Conservation (phyloP, 2,888 invertebrate species). For the Lamproptera curius region DNA sequence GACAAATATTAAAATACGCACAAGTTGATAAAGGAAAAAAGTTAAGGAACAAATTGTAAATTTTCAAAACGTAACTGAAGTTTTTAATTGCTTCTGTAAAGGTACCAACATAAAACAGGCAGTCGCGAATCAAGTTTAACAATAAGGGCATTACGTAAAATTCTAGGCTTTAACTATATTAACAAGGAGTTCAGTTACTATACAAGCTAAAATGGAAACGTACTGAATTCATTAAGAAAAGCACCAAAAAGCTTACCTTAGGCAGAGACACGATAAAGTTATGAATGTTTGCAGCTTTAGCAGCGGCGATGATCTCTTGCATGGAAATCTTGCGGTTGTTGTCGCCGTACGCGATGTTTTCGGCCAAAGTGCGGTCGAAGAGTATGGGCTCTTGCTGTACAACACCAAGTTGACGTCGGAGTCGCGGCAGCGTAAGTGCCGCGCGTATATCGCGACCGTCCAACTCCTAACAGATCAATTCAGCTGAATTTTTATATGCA, state of each 20-base stretch:
- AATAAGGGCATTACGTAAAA: too few relatives aligned
- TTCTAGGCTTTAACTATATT: background rate
- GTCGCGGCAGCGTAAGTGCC: constrained; percentile 80
- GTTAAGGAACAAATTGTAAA: too few relatives aligned
- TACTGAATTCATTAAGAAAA: too few relatives aligned
- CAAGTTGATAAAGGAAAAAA: background rate
- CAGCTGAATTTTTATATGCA: too few relatives aligned
- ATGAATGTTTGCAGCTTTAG: constrained; percentile 89
- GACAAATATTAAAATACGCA: background rate
- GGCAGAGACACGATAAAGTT: constrained; percentile 85
- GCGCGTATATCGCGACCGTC: constrained; percentile 77
- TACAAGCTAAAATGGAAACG: background rate
- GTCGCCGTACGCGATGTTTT: constrained; percentile 93
- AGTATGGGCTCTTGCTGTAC: constrained; percentile 92
- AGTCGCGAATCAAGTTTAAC: too few relatives aligned
- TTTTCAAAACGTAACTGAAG: too few relatives aligned
- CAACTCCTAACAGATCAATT: constrained; percentile 53
- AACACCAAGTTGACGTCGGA: constrained; percentile 87
- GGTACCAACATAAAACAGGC: too few relatives aligned
- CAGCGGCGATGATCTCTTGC: constrained; percentile 85
- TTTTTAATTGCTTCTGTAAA: too few relatives aligned
- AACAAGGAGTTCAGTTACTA: background rate
- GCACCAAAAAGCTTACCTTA: constrained; percentile 60
- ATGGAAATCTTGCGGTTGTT: constrained; percentile 82
- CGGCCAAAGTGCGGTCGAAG: constrained; percentile 88